Evolutionary conservation across 2,797 vertebrate species (phyloP), one percentile per base, ranked within the genome.

Genomic region (Danio tinwini): DNA sequence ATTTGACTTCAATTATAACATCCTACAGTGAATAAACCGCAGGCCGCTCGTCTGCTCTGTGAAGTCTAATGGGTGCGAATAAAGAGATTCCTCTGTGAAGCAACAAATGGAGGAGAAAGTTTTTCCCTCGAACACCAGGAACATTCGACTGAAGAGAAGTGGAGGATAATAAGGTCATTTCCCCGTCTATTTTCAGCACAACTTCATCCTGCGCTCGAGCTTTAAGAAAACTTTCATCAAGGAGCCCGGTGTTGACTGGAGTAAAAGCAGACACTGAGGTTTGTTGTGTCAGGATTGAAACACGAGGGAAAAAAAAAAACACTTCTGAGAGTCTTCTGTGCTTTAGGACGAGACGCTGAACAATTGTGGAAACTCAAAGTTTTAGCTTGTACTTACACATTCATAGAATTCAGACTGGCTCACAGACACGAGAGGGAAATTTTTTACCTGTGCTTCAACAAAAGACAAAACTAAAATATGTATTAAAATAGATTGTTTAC

Each of bases 221-320:
- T 76, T 76, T 53, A 64, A 76, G 61, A 56, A 52, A 58, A 50
- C 21, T 69, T 68, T 68, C 13, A 69, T 78, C 55, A 59, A 21
- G 29, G 13, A 37, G 17, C 21, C 6, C 16, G 42, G 68, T 49
- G 44, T 69, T 59, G 64, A 49, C 75, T 67, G 50, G 39, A 61
- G 47, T 29, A 16, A 68, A 77, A 68, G 12, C 14, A 77, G 45
- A 14, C n/a, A 21, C 49, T 21, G 17, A 44, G 74, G 49, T 53
- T 49, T 68, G 75, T 29, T 76, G 37, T 21, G 53, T 6, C 45
- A 4, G 12, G 19, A 14, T 16, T n/a, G 16, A 0, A 17, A 56
- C 62, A 47, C 40, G 44, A n/a, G 49, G 40, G 39, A 29, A 45
- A 56, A 56, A 76, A 76, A 49, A 29, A 39, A 44, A 62, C 9